These are phyloP conservation scores for Monopterus albus DNA, from an alignment of 2,113 vertebrate species.

Conservation along the genomic window DNA sequence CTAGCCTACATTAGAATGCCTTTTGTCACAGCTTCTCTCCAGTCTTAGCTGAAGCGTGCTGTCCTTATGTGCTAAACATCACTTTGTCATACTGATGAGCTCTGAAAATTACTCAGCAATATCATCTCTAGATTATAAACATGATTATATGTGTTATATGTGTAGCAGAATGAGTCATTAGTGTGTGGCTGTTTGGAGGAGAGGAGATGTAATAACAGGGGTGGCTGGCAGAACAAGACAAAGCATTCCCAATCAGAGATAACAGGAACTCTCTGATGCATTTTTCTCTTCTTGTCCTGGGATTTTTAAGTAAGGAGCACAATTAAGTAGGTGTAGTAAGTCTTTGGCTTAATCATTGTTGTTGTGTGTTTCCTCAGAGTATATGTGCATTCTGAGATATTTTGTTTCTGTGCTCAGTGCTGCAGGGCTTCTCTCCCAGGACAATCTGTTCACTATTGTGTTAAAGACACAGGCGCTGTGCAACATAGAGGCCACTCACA, in stretches of 20 bases:
- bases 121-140: conserved; percentile 23
- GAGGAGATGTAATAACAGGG: conserved; percentile 55
- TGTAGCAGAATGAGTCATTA: conserved; percentile 39
- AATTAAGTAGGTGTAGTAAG: conserved; percentile 70
- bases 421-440: conserved; percentile 13
- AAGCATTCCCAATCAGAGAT: conserved; percentile 65
- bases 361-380: conserved; percentile 38
- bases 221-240: conserved; percentile 49
- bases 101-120: neutral
- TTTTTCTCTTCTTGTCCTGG: conserved; percentile 54
- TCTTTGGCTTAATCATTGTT: conserved; percentile 70
- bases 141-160: neutral
- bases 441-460: neutral
- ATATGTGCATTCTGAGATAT: neutral
- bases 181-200: conserved; percentile 42
- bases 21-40: conserved; percentile 8
- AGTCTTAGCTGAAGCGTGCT: neutral
- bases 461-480: neutral
- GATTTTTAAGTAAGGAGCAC: conserved; percentile 64
- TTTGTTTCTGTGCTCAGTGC: conserved; percentile 9
- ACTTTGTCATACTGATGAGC: neutral
- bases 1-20: neutral
- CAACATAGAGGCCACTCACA: neutral
- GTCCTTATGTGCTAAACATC: neutral
- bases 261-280: conserved; percentile 59